Conservation (phyloP, 2,797 vertebrate species). For the Eulemur albifrons region DNA sequence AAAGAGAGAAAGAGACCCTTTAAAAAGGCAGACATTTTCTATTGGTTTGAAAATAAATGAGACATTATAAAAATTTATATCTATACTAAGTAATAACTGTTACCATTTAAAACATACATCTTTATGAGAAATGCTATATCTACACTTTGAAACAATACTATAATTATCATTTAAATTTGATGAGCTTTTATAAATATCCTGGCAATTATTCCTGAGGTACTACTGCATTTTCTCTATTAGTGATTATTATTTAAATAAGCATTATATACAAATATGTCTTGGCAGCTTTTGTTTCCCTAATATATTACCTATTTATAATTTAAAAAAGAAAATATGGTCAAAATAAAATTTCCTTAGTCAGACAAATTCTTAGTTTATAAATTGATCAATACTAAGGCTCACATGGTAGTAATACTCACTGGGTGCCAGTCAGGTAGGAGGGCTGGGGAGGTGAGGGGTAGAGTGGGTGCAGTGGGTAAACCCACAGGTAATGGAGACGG, state of each 20-base stretch:
- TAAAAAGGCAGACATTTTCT: neutral
- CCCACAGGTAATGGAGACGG: too few relatives aligned
- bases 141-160: neutral
- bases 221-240: neutral
- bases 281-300: neutral
- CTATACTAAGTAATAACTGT: neutral
- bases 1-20: neutral
- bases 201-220: neutral
- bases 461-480: too few relatives aligned
- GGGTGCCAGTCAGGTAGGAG: too few relatives aligned
- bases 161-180: conserved; percentile 29
- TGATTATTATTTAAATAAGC: conserved; percentile 25
- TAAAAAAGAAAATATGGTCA: neutral
- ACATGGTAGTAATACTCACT: too few relatives aligned
- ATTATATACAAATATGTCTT: neutral
- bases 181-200: conserved; percentile 34
- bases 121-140: conserved; percentile 6
- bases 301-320: neutral
- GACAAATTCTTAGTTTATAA: neutral
- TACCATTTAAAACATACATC: neutral
- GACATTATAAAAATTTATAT: neutral
- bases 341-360: neutral
- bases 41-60: conserved; percentile 28
- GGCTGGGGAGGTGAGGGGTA: too few relatives aligned
- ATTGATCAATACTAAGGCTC: neutral